A percentile compares a stretch with the other conserved stretches of the same genome.
Evolutionary conservation across 2,113 vertebrate genomes (phyloP).

Genomic region (Charadrius vociferus): DNA sequence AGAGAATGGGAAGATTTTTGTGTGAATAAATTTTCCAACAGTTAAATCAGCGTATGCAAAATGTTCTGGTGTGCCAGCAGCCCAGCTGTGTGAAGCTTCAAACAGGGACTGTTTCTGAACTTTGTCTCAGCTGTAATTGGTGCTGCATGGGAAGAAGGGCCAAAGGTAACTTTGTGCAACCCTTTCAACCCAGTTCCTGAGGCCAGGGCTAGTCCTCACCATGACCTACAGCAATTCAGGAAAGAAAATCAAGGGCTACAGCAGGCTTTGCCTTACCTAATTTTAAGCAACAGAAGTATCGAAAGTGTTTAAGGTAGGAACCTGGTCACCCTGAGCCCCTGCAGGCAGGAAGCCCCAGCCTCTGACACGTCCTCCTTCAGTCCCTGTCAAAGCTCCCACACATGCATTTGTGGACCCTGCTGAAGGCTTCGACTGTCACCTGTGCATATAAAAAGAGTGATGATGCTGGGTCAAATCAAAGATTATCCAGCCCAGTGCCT

Average conservation of each 20-base stretch:
- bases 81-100: not conserved
- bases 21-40: not conserved
- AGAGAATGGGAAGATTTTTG: not conserved
- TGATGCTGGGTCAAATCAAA: accelerated
- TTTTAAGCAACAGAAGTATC: not conserved
- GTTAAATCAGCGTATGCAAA: not conserved
- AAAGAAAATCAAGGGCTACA: not conserved
- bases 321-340: not conserved
- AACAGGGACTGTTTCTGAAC: not conserved
- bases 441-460: not conserved
- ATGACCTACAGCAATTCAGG: not conserved
- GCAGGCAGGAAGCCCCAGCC: not conserved
- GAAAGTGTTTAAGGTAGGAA: not conserved
- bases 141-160: not conserved
- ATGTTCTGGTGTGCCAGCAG: not conserved
- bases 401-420: not conserved
- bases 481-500: not conserved
- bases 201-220: not conserved
- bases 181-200: not conserved
- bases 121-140: not conserved
- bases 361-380: not conserved
- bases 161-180: not conserved
- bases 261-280: not conserved
- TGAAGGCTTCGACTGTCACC: not conserved
- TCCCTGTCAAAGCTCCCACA: not conserved